Conservation (phyloP, 2,113 vertebrate genomes). For the Dendrocopos noguchii region DNA sequence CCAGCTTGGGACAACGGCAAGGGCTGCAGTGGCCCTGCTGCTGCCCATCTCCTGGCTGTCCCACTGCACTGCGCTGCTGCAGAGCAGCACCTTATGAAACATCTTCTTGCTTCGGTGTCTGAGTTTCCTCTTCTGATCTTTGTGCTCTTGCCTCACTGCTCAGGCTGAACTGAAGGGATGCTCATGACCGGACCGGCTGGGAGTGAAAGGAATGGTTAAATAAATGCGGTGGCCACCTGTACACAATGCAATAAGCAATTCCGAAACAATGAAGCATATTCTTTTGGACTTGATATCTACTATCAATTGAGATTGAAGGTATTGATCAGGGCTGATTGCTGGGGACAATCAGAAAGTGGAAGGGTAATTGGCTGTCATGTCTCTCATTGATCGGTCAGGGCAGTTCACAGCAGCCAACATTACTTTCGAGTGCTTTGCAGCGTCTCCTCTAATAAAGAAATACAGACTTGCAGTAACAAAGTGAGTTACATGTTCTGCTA, state of each 20-base stretch:
- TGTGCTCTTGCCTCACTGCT: not conserved
- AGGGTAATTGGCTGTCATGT: slow-evolving; percentile 76
- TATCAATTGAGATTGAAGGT: slow-evolving; percentile 74
- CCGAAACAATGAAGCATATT: not conserved
- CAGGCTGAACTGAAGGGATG: not conserved
- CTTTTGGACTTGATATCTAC: slow-evolving; percentile 52
- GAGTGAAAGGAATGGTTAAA: not conserved
- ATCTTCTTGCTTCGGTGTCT: not conserved
- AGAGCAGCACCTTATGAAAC: not conserved
- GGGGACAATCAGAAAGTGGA: slow-evolving; percentile 73
- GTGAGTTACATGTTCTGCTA: slow-evolving; percentile 33
- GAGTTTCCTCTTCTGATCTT: not conserved
- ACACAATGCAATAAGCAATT: not conserved
- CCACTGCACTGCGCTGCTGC: fast-evolving
- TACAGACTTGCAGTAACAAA: slow-evolving; percentile 53
- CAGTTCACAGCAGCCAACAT: slow-evolving; percentile 60
- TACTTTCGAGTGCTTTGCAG: slow-evolving; percentile 70
- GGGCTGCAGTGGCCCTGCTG: not conserved
- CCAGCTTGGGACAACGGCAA: not conserved
- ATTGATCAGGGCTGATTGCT: slow-evolving; percentile 75
- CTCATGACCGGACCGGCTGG: fast-evolving
- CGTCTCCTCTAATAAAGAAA: slow-evolving; percentile 66
- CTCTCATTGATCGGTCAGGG: slow-evolving; percentile 59
- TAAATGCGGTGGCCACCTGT: not conserved
- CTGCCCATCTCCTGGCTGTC: not conserved